Evolutionary conservation across 2,888 invertebrate genomes (phyloP), one percentile per base, ranked within the genome.

Genomic region (Dryadula phaetusa): DNA sequence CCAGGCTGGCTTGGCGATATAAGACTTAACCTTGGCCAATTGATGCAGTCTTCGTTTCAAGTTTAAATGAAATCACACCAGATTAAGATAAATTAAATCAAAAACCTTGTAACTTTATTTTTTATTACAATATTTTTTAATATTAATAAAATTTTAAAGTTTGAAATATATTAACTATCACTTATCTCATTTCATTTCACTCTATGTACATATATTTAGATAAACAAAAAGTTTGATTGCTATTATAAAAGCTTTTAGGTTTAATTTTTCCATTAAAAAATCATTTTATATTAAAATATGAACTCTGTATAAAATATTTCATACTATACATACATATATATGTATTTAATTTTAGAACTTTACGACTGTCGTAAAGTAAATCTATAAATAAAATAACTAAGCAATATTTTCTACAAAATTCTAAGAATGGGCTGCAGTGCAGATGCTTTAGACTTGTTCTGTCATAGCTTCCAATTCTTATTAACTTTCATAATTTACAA

Each of bases 11-110:
- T 62, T 58, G 61, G 61, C 47, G 53, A 49, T 40, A 62, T 56
- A 65, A 69, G 46, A 54, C 46, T 49, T 65, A 52, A 52, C 64
- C 64, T 65, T 60, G 64, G 42, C 40, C 25, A 60, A 56, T 65
- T 42, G 47, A 65, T 37, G 40, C 46, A 42, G n/a, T 49, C 20
- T 49, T 49, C 47, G 20, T 28, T 32, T 49, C 60, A 60, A 18
- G 44, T 18, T 44, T 60, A 25, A 44, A 60, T 60, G 18, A 28
- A 32, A 60, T 44, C 44, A 18, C 25, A 18, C 22, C 22, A 40
- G 56, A 56, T 56, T 56, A 40, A 22, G n/a, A 40, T 56, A 32
- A 18, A 4, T 32, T 52, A 16, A 18, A 32, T 4, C 28, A 16
- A 18, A 28, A 52, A 28, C 5, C 1, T 52, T n/a, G 18, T 16